Conservation (phyloP, 2,113 vertebrate species). For the Vimba vimba region DNA sequence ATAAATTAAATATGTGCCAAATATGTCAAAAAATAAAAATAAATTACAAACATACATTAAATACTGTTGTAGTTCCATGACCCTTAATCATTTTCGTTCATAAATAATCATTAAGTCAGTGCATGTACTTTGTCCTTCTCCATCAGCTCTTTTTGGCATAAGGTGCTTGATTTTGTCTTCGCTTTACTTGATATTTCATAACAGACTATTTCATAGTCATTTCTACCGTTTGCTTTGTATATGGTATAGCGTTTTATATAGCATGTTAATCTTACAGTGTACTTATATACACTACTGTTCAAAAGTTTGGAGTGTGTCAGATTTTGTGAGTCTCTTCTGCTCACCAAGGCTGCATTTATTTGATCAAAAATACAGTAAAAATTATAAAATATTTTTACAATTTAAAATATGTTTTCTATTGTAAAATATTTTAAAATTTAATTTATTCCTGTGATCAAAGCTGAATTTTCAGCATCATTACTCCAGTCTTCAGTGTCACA, state of each 20-base stretch:
- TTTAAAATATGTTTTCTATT: background rate
- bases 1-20: background rate
- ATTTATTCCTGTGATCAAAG: background rate
- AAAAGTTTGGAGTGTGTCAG: too few species aligned
- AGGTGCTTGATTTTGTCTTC: background rate
- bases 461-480: background rate
- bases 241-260: background rate
- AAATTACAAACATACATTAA: background rate
- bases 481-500: background rate
- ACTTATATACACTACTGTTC: too few species aligned
- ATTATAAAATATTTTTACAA: background rate
- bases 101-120: constrained; percentile 9
- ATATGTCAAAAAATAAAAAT: background rate
- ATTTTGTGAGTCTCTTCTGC: background rate
- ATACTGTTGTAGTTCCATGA: background rate
- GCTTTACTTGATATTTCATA: background rate
- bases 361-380: background rate
- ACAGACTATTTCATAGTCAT: background rate
- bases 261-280: background rate
- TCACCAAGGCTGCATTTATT: background rate
- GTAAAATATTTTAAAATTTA: background rate
- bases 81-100: background rate
- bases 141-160: background rate
- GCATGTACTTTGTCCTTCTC: background rate
- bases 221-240: background rate